Conservation (phyloP, 2,113 vertebrate species). For the Dromiciops gliroides region DNA sequence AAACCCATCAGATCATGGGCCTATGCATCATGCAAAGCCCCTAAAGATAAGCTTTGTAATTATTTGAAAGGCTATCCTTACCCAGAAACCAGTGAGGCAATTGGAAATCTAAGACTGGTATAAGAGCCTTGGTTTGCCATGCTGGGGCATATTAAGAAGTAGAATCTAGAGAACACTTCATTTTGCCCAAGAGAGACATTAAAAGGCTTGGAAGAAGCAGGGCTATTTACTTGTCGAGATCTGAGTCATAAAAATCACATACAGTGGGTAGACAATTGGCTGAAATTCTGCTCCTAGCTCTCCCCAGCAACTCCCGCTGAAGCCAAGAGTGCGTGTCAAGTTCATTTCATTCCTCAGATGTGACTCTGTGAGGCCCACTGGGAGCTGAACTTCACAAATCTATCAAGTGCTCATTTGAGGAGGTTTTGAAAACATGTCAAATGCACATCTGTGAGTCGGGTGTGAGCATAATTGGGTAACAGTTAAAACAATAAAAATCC, state of each 20-base stretch:
- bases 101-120: constrained; percentile 30
- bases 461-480: background rate
- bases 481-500: constrained; percentile 2
- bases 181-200: constrained; percentile 19
- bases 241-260: constrained; percentile 50
- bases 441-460: background rate
- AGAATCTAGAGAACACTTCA: constrained; percentile 37
- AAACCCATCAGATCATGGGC: background rate
- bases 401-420: constrained; percentile 22
- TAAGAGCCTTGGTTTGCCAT: constrained; percentile 31
- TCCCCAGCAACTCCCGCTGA: constrained; percentile 13
- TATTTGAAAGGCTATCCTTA: constrained; percentile 42
- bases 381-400: constrained; percentile 48
- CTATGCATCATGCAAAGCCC: background rate
- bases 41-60: background rate
- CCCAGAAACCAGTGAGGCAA: constrained; percentile 15
- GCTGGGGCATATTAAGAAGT: constrained; percentile 7
- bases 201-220: constrained; percentile 18
- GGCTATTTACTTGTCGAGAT: constrained; percentile 45
- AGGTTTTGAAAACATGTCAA: constrained; percentile 12
- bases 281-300: constrained; percentile 26
- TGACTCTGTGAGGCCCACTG: constrained; percentile 10
- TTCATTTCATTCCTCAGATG: constrained; percentile 35
- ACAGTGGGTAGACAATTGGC: background rate
- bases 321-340: background rate